A percentile compares a stretch with the other conserved stretches of the same genome.
Evolutionary conservation across 2,888 invertebrate genomes (phyloP).

Genomic region (Drosophila pullipes): DNA sequence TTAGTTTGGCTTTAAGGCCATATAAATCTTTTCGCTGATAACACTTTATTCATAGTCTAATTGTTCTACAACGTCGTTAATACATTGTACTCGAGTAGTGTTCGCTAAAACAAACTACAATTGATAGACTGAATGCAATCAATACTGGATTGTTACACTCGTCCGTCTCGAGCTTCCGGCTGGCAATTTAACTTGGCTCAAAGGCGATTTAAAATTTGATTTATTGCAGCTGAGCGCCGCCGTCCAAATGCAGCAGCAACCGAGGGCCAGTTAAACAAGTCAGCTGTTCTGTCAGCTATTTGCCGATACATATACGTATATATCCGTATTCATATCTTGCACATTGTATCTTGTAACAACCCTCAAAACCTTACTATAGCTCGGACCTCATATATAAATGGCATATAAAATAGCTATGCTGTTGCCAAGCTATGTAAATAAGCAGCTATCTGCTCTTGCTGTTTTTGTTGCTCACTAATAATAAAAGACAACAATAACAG

Average conservation of each 20-base stretch:
- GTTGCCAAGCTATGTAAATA: conserved; percentile 53
- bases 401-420: conserved; percentile 58
- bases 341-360: conserved; percentile 31
- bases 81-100: conserved; percentile 8
- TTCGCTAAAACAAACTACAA: conserved; percentile 34
- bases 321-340: conserved; percentile 38
- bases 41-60: neutral
- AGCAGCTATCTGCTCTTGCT: conserved; percentile 34
- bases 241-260: conserved; percentile 5
- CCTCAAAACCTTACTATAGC: conserved; percentile 11
- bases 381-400: conserved; percentile 27
- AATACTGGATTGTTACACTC: conserved; percentile 39
- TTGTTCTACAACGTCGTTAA: conserved; percentile 4
- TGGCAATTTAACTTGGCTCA: conserved; percentile 76
- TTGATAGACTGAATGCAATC: conserved; percentile 53
- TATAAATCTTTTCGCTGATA: neutral
- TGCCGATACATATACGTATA: conserved; percentile 7
- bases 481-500: conserved; percentile 36
- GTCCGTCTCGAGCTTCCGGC: conserved; percentile 63
- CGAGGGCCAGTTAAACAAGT: conserved; percentile 44
- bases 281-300: conserved; percentile 44
- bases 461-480: conserved; percentile 20
- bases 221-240: conserved; percentile 59
- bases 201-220: conserved; percentile 76
- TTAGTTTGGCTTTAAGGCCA: neutral